These are phyloP conservation scores for Oligia strigilis DNA, from an alignment of 2,888 invertebrate species.

Conservation along the genomic window DNA sequence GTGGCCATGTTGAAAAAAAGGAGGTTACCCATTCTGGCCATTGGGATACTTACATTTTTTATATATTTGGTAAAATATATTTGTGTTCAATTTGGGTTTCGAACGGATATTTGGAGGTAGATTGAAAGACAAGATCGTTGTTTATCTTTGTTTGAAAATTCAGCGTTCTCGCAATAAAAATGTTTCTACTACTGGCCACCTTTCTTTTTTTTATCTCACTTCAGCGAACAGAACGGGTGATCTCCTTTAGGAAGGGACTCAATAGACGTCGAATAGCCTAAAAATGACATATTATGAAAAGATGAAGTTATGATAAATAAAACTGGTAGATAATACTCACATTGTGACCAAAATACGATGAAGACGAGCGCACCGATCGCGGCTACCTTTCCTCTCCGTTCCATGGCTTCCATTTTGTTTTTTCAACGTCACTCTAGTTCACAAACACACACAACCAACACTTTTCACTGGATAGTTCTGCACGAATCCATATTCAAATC, in stretches of 20 bases:
- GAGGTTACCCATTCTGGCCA: background rate
- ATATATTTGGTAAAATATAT: no score
- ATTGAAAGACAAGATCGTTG: background rate
- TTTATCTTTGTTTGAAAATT: no score
- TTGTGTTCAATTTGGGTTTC: no score
- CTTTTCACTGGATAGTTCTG: conserved; percentile 66
- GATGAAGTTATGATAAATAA: background rate
- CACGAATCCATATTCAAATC: conserved; percentile 65
- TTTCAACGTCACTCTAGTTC: conserved; percentile 47
- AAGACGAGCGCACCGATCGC: conserved; percentile 77
- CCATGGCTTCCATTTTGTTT: conserved; percentile 86
- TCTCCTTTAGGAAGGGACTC: background rate
- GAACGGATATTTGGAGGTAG: no score
- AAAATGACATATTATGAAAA: background rate
- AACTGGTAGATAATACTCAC: conserved; percentile 77
- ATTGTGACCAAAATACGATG: conserved; percentile 83
- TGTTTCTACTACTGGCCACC: background rate
- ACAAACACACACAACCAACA: conserved; percentile 63
- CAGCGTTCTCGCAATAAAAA: background rate
- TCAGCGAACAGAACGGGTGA: no score
- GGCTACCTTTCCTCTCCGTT: conserved; percentile 79
- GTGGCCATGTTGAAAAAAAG: no score
- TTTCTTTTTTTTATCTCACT: no score
- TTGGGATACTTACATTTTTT: no score
- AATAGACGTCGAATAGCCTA: background rate